These are phyloP conservation scores for Tigriopus japonicus DNA, from an alignment of 1,140 invertebrate species.

Conservation along the genomic window DNA sequence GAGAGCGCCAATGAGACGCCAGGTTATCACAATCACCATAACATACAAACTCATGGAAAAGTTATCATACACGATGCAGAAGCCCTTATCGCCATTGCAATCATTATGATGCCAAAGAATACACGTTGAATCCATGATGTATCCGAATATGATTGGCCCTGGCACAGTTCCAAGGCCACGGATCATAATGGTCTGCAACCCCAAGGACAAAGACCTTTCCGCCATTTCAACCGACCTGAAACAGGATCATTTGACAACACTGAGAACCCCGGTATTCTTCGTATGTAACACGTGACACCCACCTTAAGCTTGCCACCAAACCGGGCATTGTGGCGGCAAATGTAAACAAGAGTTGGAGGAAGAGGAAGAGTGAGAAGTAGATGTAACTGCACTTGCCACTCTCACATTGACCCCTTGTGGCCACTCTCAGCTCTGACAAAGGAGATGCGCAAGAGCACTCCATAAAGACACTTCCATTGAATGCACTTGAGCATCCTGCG, in stretches of 20 bases:
- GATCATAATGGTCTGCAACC: slow-evolving; percentile 9
- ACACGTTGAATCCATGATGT: slow-evolving; percentile 2
- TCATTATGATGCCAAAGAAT: slow-evolving; percentile 3
- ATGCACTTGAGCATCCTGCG: not conserved
- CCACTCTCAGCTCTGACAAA: not conserved
- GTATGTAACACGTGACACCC: not conserved
- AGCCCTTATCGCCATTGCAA: not conserved
- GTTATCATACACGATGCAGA: slow-evolving; percentile 6
- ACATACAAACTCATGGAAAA: not conserved
- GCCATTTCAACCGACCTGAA: slow-evolving; percentile 2
- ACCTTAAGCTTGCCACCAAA: slow-evolving; percentile 5
- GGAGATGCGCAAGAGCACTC: not conserved
- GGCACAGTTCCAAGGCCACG: slow-evolving; percentile 7
- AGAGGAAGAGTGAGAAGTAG: not conserved
- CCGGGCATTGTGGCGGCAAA: slow-evolving; percentile 12
- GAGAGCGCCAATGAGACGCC: not conserved
- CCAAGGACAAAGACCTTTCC: slow-evolving; percentile 5
- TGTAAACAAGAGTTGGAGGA: slow-evolving; percentile 13
- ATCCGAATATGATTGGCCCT: slow-evolving; percentile 8
- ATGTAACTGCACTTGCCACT: not conserved
- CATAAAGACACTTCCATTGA: not conserved
- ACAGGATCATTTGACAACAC: not conserved
- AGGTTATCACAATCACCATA: not conserved
- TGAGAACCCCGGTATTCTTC: not conserved
- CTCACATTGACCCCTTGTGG: not conserved